Base-by-base conservation (phyloP, 2,888 invertebrate species). In the Ophonus ardosiacus region DNA sequence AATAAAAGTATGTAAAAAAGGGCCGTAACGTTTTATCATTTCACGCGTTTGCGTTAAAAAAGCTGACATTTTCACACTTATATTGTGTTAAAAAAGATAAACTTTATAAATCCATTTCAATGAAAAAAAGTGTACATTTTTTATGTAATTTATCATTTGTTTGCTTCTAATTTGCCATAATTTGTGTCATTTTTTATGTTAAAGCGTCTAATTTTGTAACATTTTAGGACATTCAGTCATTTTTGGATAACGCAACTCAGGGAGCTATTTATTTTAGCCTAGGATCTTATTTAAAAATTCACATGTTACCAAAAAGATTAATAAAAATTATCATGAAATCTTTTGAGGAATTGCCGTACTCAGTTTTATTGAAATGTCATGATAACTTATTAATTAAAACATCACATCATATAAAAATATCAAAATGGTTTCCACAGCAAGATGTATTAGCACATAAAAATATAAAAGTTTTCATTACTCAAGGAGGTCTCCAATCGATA, bases 401-500 rank as follows among this genome's bases (percentile, higher is more conserved):
- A 87, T 90, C 91, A 6, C 86, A 88, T 51, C 91, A 91, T 87
- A 89, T 93, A 0, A 89, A 90, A 85, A 89, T 91, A 13, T 87
- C 87, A 24, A 91, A 91, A 86, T 93, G 92, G 92, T 87, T 92
- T 18, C 92, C 92, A 0, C 93, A 92, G 87, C 90, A 91, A 86
- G 92, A 91, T 86, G 87, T 92, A 80, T 31, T 43, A 68, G 85
- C 51, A 38, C 90, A 91, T 85, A 89, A 88, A 38, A 91, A 91
- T 51, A 85, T 91, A 0, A 91, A 90, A 81, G 61, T 90, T 1
- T 91, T 91, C 65, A 90, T 91, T 15, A 91, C 90, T 0, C 91
- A 91, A 88, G 91, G 90, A 78, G 91, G 91, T 2, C 84, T 90
- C 1, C 90, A 91, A 61, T 91, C 91, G 0, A 89, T 90, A 0